Evolutionary conservation across 2,113 vertebrate species (phyloP), one percentile per base, ranked within the genome.

Genomic region (Ceyx margarethae): DNA sequence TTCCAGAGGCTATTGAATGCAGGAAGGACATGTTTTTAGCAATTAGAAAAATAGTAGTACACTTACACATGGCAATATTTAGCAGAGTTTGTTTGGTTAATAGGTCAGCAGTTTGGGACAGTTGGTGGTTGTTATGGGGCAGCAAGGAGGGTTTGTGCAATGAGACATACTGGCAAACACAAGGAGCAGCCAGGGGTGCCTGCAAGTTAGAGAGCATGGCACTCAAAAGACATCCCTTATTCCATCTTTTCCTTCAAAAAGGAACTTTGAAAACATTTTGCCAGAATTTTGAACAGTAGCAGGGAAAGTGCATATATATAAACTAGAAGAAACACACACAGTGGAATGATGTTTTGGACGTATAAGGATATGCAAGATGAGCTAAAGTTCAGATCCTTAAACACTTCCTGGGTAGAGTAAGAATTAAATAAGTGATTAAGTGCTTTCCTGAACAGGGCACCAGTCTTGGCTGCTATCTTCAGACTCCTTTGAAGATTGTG

Each of bases 31-130:
- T 87, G 94, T 77, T 96, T 95, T 94, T 85, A 95, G 94, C 95
- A 96, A 96, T 96, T 96, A 96, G 89, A 95, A 92, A 96, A 95
- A 94, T 96, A 89, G 93, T 92, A 67, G 85, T 81, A 69, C 85
- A 50, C 72, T 95, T 95, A 96, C 96, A 96, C 81, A 96, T 96
- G 96, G 96, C 96, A 96, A 93, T 94, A 96, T 96, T 96, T 96
- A 96, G 81, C 91, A 56, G 75, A 82, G 92, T 83, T 96, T 95
- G 91, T 91, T 85, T 96, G 94, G 94, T 87, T 95, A 96, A 95
- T 87, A 95, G 91, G 85, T 91, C 94, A 85, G 94, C 75, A 87
- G 75, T 58, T 91, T 89, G 85, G 93, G 92, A 87, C 85, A 77
- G 75, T 85, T 65, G 87, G 75, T 83, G 61, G 87, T 83, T 95